phyloP scores from a whole-genome alignment of 2,888 invertebrate genomes.

The Phengaris alcon region DNA sequence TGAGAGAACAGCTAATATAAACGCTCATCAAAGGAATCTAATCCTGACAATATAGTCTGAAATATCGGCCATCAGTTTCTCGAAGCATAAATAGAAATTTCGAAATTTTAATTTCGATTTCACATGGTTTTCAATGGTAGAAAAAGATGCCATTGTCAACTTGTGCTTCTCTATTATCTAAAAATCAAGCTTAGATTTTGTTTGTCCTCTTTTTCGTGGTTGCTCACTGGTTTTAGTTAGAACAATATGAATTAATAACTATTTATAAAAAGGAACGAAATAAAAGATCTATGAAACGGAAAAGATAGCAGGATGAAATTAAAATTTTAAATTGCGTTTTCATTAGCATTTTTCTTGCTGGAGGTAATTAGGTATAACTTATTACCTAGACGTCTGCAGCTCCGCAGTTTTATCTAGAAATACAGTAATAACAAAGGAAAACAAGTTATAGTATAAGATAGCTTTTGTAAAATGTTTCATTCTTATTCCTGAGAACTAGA shows the following conservation, averaged over 20 bases:
- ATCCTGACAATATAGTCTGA: not conserved
- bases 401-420: not conserved
- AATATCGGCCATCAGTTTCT: not conserved
- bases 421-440: not conserved
- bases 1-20: not conserved
- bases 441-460: not conserved
- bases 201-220: too few species aligned
- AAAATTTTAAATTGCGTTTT: conserved; percentile 10
- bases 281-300: not conserved
- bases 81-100: not conserved
- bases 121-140: not conserved
- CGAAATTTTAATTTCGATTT: not conserved
- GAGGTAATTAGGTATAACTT: conserved; percentile 15
- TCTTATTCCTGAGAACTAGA: not conserved
- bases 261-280: not conserved
- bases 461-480: not conserved
- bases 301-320: conserved; percentile 1
- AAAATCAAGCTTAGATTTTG: too few species aligned
- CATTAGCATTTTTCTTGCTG: conserved; percentile 12
- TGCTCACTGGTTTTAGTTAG: too few species aligned
- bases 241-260: too few species aligned
- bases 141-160: too few species aligned
- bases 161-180: too few species aligned
- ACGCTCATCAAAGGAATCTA: conserved; percentile 14
- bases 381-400: conserved; percentile 15